These are phyloP conservation scores for Phaonia tiefii DNA, from an alignment of 2,888 invertebrate species.

Conservation along the genomic window DNA sequence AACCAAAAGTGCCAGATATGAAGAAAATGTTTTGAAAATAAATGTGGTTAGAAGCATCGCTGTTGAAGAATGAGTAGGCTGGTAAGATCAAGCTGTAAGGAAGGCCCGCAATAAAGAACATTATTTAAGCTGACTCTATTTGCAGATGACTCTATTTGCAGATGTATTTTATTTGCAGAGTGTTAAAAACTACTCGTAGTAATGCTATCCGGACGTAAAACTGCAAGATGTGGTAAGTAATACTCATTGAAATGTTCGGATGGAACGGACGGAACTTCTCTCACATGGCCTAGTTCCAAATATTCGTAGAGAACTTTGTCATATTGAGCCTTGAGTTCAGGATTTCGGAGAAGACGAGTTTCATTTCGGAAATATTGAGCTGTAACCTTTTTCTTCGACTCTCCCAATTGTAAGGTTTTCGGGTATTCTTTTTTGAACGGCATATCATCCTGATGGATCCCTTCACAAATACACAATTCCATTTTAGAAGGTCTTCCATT, in stretches of 20 bases:
- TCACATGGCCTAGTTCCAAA: not conserved
- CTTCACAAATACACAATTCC: not conserved
- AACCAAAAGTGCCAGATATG: too few relatives aligned
- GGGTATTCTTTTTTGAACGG: not conserved
- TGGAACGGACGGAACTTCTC: constrained; percentile 1
- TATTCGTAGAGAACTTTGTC: not conserved
- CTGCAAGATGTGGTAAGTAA: not conserved
- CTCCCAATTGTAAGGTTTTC: not conserved
- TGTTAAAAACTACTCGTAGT: constrained; percentile 5
- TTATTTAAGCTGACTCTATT: too few relatives aligned
- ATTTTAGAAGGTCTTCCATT: not conserved
- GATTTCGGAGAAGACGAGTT: not conserved
- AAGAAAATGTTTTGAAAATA: too few relatives aligned
- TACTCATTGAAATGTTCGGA: not conserved
- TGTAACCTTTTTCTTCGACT: not conserved
- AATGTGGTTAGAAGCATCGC: too few relatives aligned
- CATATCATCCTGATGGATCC: not conserved
- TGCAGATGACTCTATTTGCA: too few relatives aligned
- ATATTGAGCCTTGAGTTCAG: not conserved
- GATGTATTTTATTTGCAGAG: too few relatives aligned
- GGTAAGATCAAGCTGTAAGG: not conserved
- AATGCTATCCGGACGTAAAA: constrained; percentile 1
- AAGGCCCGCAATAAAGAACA: not conserved
- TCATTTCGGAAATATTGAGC: not conserved
- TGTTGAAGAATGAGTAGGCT: not conserved